Conservation (phyloP, 2,797 vertebrate genomes). For the Heteromormyrus szaboi region DNA sequence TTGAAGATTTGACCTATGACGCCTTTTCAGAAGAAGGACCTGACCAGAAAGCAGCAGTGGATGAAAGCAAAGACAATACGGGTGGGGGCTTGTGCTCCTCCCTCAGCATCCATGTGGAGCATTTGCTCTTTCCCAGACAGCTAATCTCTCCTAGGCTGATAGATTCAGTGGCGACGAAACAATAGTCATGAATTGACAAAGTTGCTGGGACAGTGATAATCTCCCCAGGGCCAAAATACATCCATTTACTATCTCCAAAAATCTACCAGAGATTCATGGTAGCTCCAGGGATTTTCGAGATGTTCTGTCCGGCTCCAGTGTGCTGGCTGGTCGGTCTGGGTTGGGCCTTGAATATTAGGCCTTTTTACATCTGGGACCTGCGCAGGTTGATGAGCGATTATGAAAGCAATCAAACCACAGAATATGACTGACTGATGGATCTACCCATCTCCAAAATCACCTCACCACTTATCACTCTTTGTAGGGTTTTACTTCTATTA, state of each 20-base stretch:
- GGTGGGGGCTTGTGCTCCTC: background rate
- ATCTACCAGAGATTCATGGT: background rate
- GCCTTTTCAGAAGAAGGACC: background rate
- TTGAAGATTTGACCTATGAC: background rate
- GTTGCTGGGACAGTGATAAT: conserved; percentile 28
- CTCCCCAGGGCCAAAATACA: conserved; percentile 18
- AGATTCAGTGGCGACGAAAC: conserved; percentile 8
- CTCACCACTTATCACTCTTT: background rate
- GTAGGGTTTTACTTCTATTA: background rate
- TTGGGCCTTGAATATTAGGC: background rate
- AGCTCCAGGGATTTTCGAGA: background rate
- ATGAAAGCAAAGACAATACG: background rate
- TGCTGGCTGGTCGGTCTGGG: background rate
- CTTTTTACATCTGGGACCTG: background rate
- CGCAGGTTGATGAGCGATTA: background rate
- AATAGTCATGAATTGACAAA: conserved; percentile 12
- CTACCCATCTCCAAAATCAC: background rate
- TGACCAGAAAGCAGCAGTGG: background rate
- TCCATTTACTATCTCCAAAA: conserved; percentile 10
- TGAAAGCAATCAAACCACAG: background rate
- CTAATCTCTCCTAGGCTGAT: conserved; percentile 20
- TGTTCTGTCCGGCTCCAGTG: background rate
- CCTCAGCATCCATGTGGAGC: background rate
- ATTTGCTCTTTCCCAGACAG: background rate
- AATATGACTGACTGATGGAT: background rate